phyloP scores from a whole-genome alignment of 2,888 invertebrate genomes.

The Ganaspis brasiliensis region DNA sequence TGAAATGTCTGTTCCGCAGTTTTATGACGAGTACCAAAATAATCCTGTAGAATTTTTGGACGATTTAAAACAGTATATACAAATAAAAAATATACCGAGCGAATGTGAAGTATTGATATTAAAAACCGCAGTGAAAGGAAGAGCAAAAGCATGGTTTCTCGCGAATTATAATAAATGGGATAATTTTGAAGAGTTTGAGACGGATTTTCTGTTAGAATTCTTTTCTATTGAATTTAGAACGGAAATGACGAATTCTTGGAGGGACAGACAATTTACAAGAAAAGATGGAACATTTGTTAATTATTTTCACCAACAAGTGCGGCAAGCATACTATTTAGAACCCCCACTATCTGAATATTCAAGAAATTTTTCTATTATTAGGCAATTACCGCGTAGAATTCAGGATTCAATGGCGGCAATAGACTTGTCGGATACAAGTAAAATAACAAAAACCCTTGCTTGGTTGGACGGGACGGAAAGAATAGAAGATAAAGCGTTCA shows the following conservation, averaged over 20 bases:
- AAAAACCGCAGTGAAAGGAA: background rate
- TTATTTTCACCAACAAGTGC: background rate
- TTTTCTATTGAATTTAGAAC: background rate
- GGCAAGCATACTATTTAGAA: conserved; percentile 3
- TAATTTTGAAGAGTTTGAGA: no score
- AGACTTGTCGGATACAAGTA: no score
- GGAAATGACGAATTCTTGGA: no score
- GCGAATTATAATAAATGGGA: background rate
- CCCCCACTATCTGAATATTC: background rate
- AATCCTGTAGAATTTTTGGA: background rate
- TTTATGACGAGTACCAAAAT: background rate
- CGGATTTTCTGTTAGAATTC: background rate
- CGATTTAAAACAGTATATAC: background rate
- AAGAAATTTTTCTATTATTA: background rate
- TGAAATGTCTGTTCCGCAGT: background rate
- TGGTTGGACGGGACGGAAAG: background rate
- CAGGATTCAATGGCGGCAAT: background rate
- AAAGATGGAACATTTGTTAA: conserved; percentile 6
- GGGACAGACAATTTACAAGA: background rate
- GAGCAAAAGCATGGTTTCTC: background rate
- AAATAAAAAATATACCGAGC: background rate
- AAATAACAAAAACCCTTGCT: background rate
- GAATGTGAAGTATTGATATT: background rate
- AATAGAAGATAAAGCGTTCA: background rate
- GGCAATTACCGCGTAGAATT: background rate